A percentile compares a stretch with the other conserved stretches of the same genome.
Evolutionary conservation across 2,113 vertebrate genomes (phyloP).

Genomic region (Mesoclemmys tuberculata): DNA sequence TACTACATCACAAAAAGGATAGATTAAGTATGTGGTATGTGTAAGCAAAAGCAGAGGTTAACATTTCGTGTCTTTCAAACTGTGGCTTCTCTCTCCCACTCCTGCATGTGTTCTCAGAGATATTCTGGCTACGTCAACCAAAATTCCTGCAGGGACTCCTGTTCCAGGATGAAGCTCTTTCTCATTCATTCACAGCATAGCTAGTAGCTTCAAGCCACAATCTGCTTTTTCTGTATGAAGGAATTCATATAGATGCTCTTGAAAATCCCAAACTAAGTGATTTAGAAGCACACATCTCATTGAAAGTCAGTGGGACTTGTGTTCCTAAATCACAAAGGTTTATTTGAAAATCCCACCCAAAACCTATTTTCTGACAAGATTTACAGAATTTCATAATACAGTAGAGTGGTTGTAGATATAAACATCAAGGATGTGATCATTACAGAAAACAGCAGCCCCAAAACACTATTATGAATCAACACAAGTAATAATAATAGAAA

Average conservation of each 20-base stretch:
- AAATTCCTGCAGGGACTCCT: slow-evolving; percentile 2
- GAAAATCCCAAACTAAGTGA: neutral
- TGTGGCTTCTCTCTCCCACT: neutral
- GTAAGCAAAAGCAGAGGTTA: neutral
- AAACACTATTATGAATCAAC: neutral
- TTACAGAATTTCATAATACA: neutral
- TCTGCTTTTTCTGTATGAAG: neutral
- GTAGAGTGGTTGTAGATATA: neutral
- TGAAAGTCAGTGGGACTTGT: neutral
- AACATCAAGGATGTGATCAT: neutral
- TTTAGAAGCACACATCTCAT: neutral
- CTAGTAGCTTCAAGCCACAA: neutral
- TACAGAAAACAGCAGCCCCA: neutral
- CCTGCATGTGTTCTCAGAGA: neutral
- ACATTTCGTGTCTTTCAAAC: neutral
- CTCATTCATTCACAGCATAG: neutral
- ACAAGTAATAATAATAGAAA: neutral
- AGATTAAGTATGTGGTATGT: neutral
- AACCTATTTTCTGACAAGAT: neutral
- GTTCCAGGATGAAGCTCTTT: neutral
- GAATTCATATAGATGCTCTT: neutral
- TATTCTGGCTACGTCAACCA: neutral
- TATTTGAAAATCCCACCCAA: neutral
- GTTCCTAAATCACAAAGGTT: neutral
- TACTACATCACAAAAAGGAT: neutral